Conservation (phyloP, 2,888 invertebrate species). For the Athalia rosae region DNA sequence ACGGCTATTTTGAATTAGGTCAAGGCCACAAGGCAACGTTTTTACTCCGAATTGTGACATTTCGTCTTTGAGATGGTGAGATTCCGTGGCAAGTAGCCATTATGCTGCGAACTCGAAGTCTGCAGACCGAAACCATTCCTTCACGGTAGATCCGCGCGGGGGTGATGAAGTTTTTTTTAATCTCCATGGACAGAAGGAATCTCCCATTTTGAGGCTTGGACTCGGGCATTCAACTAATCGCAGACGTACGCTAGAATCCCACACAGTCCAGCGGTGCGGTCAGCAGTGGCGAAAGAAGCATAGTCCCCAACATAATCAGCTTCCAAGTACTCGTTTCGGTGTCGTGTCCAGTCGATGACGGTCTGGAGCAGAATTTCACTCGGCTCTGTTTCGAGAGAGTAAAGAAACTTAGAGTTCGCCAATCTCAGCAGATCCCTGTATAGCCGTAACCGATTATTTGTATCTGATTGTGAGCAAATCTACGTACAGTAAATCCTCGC, state of each 20-base stretch:
- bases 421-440: conserved; percentile 5
- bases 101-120: too few species aligned
- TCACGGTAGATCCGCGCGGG: too few species aligned
- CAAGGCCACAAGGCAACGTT: conserved; percentile 27
- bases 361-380: conserved; percentile 18
- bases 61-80: background rate
- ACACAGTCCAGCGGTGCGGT: too few species aligned
- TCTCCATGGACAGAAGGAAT: too few species aligned
- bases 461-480: background rate
- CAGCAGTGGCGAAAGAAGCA: too few species aligned
- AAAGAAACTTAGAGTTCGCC: conserved; percentile 32
- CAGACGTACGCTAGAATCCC: too few species aligned
- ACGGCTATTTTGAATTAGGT: conserved; percentile 22
- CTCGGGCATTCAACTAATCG: too few species aligned
- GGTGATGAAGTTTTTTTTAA: too few species aligned
- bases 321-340: background rate
- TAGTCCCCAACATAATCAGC: background rate
- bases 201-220: too few species aligned
- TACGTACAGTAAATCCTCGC: background rate
- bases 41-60: background rate
- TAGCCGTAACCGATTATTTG: background rate
- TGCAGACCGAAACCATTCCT: too few species aligned
- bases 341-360: conserved; percentile 31
- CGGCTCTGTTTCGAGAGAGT: conserved; percentile 42
- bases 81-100: conserved; percentile 25